Evolutionary conservation across 2,888 invertebrate genomes (phyloP).

Genomic region (Ochropleura plecta): DNA sequence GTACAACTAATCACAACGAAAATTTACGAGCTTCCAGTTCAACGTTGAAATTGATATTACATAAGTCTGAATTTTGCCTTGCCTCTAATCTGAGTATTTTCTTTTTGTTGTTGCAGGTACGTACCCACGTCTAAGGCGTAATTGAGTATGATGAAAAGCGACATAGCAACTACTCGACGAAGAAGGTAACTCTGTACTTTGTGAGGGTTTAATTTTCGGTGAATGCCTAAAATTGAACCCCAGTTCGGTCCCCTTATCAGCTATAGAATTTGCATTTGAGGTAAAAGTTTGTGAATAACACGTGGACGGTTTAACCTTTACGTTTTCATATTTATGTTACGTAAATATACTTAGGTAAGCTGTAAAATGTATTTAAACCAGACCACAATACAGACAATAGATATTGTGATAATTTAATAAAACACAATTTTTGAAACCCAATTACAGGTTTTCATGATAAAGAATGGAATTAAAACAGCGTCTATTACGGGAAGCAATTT

Average conservation of each 20-base stretch:
- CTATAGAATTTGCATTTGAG: neutral
- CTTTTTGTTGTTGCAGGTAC: constrained; percentile 42
- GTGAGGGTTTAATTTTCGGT: neutral
- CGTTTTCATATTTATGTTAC: neutral
- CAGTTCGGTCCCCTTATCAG: neutral
- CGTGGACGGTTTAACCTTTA: neutral
- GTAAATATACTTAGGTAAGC: neutral
- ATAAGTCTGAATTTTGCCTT: neutral
- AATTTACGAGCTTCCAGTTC: neutral
- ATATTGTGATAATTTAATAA: neutral
- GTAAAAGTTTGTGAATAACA: neutral
- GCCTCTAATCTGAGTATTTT: neutral
- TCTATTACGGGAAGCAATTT: neutral
- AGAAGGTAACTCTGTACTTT: neutral
- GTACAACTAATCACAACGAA: constrained; percentile 9
- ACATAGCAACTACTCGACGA: neutral
- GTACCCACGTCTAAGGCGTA: neutral
- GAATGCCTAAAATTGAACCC: neutral
- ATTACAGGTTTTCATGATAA: neutral
- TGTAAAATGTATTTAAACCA: neutral
- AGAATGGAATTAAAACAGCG: neutral
- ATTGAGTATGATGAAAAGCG: constrained; percentile 17
- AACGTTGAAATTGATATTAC: neutral
- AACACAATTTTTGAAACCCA: neutral
- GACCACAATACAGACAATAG: neutral